Conservation (phyloP, 2,113 vertebrate genomes). For the Chinchilla lanigera region DNA sequence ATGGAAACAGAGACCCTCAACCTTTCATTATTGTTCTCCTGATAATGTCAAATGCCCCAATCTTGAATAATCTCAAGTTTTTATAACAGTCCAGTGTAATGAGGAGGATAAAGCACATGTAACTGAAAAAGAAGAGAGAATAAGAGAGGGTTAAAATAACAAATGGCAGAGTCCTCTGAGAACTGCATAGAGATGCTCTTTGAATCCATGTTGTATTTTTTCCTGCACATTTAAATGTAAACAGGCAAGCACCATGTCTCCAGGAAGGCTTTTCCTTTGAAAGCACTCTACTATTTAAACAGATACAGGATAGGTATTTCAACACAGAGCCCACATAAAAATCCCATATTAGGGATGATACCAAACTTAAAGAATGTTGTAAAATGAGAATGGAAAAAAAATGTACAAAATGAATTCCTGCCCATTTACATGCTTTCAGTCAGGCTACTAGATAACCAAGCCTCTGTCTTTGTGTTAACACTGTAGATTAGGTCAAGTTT, state of each 20-base stretch:
- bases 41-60: conserved; percentile 28
- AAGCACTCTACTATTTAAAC: conserved; percentile 83
- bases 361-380: conserved; percentile 90
- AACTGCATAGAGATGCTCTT: conserved; percentile 45
- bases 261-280: conserved; percentile 77
- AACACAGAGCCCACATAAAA: conserved; percentile 84
- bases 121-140: conserved; percentile 41
- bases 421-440: conserved; percentile 98
- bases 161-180: conserved; percentile 70
- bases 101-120: neutral
- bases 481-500: conserved; percentile 99
- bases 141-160: conserved; percentile 67
- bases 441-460: conserved; percentile 98
- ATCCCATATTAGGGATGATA: conserved; percentile 87
- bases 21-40: neutral
- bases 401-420: conserved; percentile 96
- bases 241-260: conserved; percentile 61
- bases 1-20: conserved; percentile 40
- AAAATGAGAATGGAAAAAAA: conserved; percentile 92
- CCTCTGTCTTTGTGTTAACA: conserved; percentile 99
- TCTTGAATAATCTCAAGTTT: conserved; percentile 8
- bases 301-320: conserved; percentile 84
- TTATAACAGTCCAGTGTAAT: neutral
- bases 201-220: neutral
- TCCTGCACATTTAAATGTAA: conserved; percentile 66